Percentiles rank a stretch among this genome's conserved stretches.
Conservation (phyloP, 2,113 vertebrate genomes). For the Ailurus styani region DNA sequence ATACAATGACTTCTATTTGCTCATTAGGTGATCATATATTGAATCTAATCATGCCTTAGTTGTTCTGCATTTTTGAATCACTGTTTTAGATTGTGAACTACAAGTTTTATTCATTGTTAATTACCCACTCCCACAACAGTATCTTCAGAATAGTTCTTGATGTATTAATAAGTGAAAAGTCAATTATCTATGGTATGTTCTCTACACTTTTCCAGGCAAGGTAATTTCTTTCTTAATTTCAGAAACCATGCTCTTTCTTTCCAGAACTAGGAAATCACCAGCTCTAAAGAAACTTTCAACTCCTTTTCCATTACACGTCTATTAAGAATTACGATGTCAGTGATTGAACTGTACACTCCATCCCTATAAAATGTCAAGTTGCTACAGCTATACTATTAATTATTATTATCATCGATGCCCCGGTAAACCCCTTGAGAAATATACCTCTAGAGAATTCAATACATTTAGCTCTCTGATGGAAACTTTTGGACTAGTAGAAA, state of each 20-base stretch:
- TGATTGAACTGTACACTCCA: background rate
- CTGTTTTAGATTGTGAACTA: background rate
- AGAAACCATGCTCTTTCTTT: background rate
- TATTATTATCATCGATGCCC: background rate
- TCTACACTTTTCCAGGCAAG: background rate
- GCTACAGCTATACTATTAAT: background rate
- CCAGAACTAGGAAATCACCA: background rate
- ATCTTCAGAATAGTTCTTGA: background rate
- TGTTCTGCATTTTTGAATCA: background rate
- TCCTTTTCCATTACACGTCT: background rate
- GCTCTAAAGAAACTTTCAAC: background rate
- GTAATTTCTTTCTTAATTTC: background rate
- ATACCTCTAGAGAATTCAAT: background rate
- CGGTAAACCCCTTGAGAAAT: background rate
- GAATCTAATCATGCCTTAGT: background rate
- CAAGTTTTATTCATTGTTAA: background rate
- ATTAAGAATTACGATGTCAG: background rate
- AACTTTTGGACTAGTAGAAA: background rate
- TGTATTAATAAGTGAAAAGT: background rate
- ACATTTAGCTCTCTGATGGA: background rate
- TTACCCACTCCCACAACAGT: background rate
- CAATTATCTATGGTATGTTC: background rate
- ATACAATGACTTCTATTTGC: background rate
- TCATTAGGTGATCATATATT: background rate
- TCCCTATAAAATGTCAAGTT: constrained; percentile 22